Percentiles rank a stretch among this genome's conserved stretches.
phyloP scores from a whole-genome alignment of 2,113 vertebrate genomes.

The Tychaedon coryphoeus region DNA sequence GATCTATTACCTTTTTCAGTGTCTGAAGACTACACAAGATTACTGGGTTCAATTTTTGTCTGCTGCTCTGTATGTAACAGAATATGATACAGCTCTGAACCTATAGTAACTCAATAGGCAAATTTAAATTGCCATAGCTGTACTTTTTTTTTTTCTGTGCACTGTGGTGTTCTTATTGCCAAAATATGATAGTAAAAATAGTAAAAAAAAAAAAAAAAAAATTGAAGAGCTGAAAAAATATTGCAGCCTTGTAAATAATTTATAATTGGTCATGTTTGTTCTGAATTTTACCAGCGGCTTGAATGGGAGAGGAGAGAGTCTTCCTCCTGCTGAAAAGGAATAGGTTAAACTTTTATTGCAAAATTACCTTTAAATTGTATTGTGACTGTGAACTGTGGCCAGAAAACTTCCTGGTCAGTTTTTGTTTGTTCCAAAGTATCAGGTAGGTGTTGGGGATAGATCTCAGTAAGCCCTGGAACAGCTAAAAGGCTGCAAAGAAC shows the following conservation, averaged over 20 bases:
- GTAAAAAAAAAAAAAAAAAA: neutral
- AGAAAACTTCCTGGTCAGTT: neutral
- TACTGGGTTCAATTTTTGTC: neutral
- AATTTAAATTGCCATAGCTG: neutral
- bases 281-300: neutral
- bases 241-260: neutral
- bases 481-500: neutral
- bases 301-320: neutral
- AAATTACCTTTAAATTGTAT: neutral
- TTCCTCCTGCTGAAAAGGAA: neutral
- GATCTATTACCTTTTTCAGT: neutral
- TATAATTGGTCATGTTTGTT: neutral
- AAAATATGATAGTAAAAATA: neutral
- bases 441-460: neutral
- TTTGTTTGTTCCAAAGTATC: neutral
- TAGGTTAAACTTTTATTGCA: neutral
- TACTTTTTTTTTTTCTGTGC: neutral
- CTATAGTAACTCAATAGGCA: neutral
- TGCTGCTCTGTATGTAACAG: neutral
- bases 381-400: neutral
- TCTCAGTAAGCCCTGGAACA: neutral
- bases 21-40: neutral
- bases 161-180: neutral
- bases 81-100: neutral
- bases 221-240: neutral